A percentile compares a stretch with the other conserved stretches of the same genome.
Conservation (phyloP, 2,113 vertebrate species). For the Artemisiospiza belli region DNA sequence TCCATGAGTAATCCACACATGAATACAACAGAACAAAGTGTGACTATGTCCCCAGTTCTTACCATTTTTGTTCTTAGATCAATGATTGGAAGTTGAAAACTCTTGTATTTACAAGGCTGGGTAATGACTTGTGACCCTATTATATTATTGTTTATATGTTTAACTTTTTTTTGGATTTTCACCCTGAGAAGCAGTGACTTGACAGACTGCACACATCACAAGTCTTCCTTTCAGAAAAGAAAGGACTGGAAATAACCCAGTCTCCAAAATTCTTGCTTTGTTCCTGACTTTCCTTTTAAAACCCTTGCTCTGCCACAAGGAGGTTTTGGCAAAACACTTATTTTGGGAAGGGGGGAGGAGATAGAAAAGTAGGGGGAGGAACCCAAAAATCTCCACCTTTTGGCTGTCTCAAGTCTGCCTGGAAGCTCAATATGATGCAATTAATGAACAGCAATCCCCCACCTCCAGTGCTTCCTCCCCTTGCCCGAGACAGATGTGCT, state of each 20-base stretch:
- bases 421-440: conserved; percentile 64
- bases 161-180: not conserved
- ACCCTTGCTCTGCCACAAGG: not conserved
- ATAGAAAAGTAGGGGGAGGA: not conserved
- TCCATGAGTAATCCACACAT: not conserved
- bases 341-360: not conserved
- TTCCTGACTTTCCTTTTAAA: not conserved
- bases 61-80: not conserved
- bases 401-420: conserved; percentile 68
- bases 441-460: conserved; percentile 60
- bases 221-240: not conserved
- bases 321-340: not conserved
- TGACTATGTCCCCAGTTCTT: not conserved
- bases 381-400: conserved; percentile 66
- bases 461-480: conserved; percentile 47
- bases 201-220: not conserved
- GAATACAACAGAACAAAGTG: not conserved
- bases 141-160: not conserved
- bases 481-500: conserved; percentile 63
- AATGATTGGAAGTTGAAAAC: not conserved
- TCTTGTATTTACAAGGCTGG: not conserved
- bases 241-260: not conserved
- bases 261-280: not conserved
- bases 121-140: not conserved
- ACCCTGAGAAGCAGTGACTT: not conserved